Conservation (phyloP, 2,888 invertebrate genomes). For the Troides aeacus region DNA sequence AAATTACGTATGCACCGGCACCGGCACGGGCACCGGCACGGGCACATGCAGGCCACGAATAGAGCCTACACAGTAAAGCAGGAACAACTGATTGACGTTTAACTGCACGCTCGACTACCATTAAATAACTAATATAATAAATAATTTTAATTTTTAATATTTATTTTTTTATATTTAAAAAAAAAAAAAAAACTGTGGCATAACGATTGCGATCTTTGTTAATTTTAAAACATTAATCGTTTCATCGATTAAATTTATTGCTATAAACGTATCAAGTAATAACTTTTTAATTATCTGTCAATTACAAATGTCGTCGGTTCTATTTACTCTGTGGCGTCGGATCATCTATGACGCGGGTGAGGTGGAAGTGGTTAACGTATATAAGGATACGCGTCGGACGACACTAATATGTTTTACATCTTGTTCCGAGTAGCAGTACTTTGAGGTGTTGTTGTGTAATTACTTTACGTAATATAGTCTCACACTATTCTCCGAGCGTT, state of each 20-base stretch:
- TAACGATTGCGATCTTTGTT: too few species aligned
- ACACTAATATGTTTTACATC: conserved; percentile 21
- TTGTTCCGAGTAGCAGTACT: neutral
- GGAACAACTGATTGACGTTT: neutral
- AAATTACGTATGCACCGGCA: conserved; percentile 8
- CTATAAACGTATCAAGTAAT: too few species aligned
- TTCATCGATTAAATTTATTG: too few species aligned
- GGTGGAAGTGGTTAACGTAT: conserved; percentile 22
- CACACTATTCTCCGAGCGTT: neutral
- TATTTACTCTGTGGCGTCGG: conserved; percentile 13
- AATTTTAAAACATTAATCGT: too few species aligned
- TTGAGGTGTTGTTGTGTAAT: too few species aligned
- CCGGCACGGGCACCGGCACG: neutral
- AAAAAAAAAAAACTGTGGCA: neutral
- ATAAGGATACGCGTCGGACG: neutral
- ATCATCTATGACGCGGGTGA: conserved; percentile 17
- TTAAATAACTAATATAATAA: neutral
- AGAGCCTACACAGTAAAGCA: conserved; percentile 3
- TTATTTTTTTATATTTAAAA: neutral
- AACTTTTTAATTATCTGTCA: neutral
- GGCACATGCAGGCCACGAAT: neutral
- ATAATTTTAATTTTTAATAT: neutral
- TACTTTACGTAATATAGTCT: too few species aligned
- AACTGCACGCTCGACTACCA: neutral
- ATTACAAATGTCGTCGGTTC: neutral